Evolutionary conservation across 92 coral and sea anemone species (phyloP).

Genomic region (Porites rus): DNA sequence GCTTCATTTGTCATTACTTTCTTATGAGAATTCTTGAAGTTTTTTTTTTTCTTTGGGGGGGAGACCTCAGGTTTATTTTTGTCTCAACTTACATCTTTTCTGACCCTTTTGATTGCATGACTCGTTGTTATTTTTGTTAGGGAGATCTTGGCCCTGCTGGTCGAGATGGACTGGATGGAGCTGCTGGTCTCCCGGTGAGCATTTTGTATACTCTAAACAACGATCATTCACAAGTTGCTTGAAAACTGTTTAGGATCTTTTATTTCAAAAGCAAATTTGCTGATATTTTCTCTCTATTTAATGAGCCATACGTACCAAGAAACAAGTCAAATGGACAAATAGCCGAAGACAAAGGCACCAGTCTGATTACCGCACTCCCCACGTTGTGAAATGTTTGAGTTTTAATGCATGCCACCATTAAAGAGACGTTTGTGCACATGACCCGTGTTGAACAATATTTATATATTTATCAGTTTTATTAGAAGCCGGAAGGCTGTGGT

Average conservation of each 20-base stretch:
- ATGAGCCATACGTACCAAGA: too few relatives aligned
- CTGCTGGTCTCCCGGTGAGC: constrained; percentile 35
- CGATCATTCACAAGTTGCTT: not conserved
- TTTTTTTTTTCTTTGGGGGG: not conserved
- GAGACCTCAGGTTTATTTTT: not conserved
- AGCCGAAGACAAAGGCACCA: too few relatives aligned
- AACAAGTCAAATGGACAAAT: too few relatives aligned
- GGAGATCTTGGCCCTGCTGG: constrained; percentile 53
- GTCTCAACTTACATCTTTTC: not conserved
- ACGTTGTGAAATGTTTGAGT: not conserved
- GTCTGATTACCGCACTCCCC: too few relatives aligned
- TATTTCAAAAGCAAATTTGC: too few relatives aligned
- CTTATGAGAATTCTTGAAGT: not conserved
- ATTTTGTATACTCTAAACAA: too few relatives aligned
- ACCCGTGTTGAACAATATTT: not conserved
- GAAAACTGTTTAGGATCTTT: too few relatives aligned
- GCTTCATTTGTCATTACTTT: not conserved
- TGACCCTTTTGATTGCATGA: not conserved
- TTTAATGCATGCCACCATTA: not conserved
- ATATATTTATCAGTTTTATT: too few relatives aligned
- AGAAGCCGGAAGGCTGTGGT: too few relatives aligned
- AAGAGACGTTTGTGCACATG: not conserved
- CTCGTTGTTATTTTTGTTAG: not conserved
- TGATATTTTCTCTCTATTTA: too few relatives aligned
- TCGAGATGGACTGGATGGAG: constrained; percentile 37